Conservation (phyloP, 2,888 invertebrate genomes). For the Drosophila bunnanda region DNA sequence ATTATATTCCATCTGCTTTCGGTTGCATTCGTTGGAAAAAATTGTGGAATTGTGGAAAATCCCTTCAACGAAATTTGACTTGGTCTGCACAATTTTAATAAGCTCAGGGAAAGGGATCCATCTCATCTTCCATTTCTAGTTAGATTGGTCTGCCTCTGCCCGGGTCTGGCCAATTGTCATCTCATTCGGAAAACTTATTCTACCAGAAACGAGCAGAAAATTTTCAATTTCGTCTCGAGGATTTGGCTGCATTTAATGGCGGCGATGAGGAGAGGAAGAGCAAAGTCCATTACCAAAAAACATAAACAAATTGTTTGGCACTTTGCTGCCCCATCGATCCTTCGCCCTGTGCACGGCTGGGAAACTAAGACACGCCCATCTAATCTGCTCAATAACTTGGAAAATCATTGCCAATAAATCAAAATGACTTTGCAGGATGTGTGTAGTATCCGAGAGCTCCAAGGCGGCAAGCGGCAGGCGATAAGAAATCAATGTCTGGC, state of each 20-base stretch:
- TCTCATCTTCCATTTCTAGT: conserved; percentile 37
- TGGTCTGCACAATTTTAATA: conserved; percentile 65
- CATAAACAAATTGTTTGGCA: conserved; percentile 79
- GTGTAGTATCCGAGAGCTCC: conserved; percentile 37
- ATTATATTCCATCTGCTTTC: conserved; percentile 72
- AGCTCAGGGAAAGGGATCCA: conserved; percentile 39
- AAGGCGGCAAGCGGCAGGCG: conserved; percentile 21
- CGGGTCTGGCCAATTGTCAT: conserved; percentile 62
- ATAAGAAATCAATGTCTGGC: conserved; percentile 47
- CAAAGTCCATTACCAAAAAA: conserved; percentile 46
- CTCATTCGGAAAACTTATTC: conserved; percentile 73
- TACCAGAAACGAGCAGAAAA: conserved; percentile 69
- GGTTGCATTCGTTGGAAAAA: conserved; percentile 42
- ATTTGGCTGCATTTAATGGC: conserved; percentile 72
- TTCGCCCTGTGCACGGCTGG: conserved; percentile 23
- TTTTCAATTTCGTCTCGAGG: conserved; percentile 67
- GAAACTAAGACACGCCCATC: conserved; percentile 74
- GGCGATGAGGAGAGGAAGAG: conserved; percentile 36
- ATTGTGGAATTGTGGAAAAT: conserved; percentile 37
- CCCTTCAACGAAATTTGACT: conserved; percentile 62
- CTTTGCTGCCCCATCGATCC: conserved; percentile 26
- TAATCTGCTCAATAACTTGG: conserved; percentile 84
- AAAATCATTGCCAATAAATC: conserved; percentile 84
- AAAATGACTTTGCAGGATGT: conserved; percentile 80
- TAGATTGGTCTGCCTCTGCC: conserved; percentile 21